These are phyloP conservation scores for Amblyopsis hoosieri DNA, from an alignment of 2,797 vertebrate genomes.

Conservation along the genomic window DNA sequence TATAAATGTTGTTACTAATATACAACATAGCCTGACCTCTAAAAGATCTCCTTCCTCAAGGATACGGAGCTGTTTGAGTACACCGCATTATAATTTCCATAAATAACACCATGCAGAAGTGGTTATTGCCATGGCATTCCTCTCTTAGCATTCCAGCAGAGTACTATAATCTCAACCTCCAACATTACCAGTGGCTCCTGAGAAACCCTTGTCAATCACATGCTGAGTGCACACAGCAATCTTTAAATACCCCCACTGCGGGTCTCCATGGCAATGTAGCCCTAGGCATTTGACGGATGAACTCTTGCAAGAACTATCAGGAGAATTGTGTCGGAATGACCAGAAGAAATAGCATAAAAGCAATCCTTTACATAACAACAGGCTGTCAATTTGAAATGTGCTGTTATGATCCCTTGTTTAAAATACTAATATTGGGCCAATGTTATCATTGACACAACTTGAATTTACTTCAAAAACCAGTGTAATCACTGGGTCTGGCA, in stretches of 20 bases:
- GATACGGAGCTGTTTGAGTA: conserved; percentile 6
- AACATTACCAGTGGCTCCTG: background rate
- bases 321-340: conserved; percentile 8
- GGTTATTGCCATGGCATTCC: conserved; percentile 27
- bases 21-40: conserved; percentile 11
- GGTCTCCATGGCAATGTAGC: conserved; percentile 41
- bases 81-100: conserved; percentile 16
- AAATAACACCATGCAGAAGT: conserved; percentile 9
- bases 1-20: background rate
- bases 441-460: conserved; percentile 10
- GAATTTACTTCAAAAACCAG: conserved; percentile 15
- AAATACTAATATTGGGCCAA: background rate
- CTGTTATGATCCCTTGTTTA: background rate
- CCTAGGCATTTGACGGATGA: conserved; percentile 35
- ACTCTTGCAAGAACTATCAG: conserved; percentile 19
- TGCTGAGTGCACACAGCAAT: conserved; percentile 14
- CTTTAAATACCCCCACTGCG: conserved; percentile 17
- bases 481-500: conserved; percentile 16
- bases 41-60: conserved; percentile 4
- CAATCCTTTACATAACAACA: conserved; percentile 12
- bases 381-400: no score
- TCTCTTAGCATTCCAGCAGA: conserved; percentile 14
- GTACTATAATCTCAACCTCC: conserved; percentile 11
- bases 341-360: conserved; percentile 18
- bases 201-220: background rate